Base-by-base conservation (phyloP, 2,113 vertebrate genomes). In the Cephalopterus ornatus region DNA sequence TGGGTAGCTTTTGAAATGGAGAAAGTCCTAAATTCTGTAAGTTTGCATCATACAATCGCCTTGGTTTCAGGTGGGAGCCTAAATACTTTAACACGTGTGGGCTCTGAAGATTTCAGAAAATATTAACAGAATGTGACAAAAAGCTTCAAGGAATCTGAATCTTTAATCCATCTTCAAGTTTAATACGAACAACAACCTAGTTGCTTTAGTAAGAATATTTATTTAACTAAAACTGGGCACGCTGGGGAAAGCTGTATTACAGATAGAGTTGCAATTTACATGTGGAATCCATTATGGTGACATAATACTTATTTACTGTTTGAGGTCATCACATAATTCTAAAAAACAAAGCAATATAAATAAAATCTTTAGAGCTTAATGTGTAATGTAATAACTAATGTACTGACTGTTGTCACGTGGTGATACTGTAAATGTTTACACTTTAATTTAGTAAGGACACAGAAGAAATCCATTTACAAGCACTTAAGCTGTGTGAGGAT, bases 221-320 rank as follows among this genome's bases (percentile, higher is more conserved):
- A 65, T 93, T 89, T 93, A 66, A 85, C 49, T 85, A 46, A 79
- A 92, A 85, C 78, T 37, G 66, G 67, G 8, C 58, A 92, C 0
- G 1, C 16, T 67, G 33, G 23, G 21, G 55, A 82, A 93, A 88
- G 27, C 70, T 88, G 35, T 67, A 20, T 75, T 89, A 78, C 21
- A 68, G 73, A 47, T 9, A 24, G 70, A 76, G 23, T 32, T 76
- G n/a, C n/a, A 70, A 79, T 95, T 89, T 95, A 79, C 58, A 73
- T 74, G 53, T 63, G 46, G 78, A 88, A 94, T 75, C 53, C 46
- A 66, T 96, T 96, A 76, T 9, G n/a, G 62, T 76, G 78, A 76
- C 88, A 83, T 85, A 85, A 88, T 56, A 70, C 63, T 83, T 95
- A 92, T 92, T 96, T 96, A 91, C 30, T 73, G 44, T 71, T 90